phyloP scores from a whole-genome alignment of 2,113 vertebrate genomes.

The Trogon melanurus region DNA sequence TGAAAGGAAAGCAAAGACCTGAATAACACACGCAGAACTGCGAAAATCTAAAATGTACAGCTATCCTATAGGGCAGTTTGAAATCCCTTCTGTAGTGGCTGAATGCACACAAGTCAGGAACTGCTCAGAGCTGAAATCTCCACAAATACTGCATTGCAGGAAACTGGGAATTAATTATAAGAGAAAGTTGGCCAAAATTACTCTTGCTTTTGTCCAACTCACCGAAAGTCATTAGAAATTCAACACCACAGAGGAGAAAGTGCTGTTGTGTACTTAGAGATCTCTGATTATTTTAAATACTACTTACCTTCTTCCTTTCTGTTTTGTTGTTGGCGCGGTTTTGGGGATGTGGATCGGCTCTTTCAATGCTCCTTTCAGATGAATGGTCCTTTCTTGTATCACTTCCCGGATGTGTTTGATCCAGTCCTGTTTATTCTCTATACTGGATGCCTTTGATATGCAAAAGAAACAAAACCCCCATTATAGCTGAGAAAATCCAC shows the following conservation, averaged over 20 bases:
- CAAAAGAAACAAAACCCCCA: slow-evolving; percentile 18
- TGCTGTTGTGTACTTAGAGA: neutral
- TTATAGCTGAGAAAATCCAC: neutral
- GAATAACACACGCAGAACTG: neutral
- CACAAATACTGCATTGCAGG: neutral
- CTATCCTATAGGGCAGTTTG: neutral
- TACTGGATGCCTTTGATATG: slow-evolving; percentile 89
- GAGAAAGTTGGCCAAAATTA: neutral
- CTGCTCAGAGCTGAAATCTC: neutral
- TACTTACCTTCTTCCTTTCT: slow-evolving; percentile 91
- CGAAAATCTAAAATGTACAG: neutral
- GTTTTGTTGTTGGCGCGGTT: slow-evolving; percentile 85
- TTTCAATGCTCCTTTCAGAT: slow-evolving; percentile 96
- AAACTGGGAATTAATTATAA: neutral
- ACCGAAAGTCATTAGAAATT: neutral
- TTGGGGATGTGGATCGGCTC: slow-evolving; percentile 98
- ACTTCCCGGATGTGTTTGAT: slow-evolving; percentile 99
- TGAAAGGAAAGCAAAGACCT: neutral
- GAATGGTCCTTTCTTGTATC: slow-evolving; percentile 97
- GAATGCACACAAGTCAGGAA: neutral
- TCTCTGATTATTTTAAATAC: slow-evolving; percentile 1
- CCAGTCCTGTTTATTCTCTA: slow-evolving; percentile 99
- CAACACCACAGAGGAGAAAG: neutral
- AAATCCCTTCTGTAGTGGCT: neutral
- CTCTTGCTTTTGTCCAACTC: neutral